phyloP scores from a whole-genome alignment of 2,113 vertebrate genomes.

The Heterochromis multidens region DNA sequence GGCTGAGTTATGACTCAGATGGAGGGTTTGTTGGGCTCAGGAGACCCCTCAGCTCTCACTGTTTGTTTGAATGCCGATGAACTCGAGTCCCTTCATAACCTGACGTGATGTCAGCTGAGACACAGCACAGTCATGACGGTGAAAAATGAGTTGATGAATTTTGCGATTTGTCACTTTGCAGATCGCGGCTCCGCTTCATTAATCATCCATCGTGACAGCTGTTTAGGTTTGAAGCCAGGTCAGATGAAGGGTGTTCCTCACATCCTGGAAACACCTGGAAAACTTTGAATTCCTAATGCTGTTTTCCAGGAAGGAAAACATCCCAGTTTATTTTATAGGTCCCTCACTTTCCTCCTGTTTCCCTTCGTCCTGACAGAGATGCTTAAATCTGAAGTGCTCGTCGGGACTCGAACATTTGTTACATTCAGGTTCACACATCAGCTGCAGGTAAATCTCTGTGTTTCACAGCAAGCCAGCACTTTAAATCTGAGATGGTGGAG shows the following conservation, averaged over 20 bases:
- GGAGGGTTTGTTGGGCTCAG: neutral
- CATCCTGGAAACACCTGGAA: constrained; percentile 22
- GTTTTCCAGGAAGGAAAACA: neutral
- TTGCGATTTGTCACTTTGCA: neutral
- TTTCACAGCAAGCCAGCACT: neutral
- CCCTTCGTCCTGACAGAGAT: neutral
- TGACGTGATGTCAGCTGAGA: neutral
- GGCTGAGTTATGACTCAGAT: neutral
- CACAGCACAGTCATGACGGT: neutral
- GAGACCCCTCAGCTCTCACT: neutral
- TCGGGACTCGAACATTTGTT: too few relatives aligned
- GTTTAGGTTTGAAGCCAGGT: neutral
- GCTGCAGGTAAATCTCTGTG: neutral
- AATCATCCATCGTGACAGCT: neutral
- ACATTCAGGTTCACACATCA: neutral
- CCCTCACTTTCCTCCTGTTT: neutral
- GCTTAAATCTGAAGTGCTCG: neutral
- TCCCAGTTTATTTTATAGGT: neutral
- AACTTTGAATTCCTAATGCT: neutral
- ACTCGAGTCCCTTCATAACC: neutral
- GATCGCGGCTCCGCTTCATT: neutral
- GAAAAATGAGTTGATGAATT: neutral
- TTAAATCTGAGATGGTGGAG: neutral
- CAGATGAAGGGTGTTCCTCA: neutral
- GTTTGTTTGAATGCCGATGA: neutral